phyloP scores from a whole-genome alignment of 2,797 vertebrate genomes.

The Semotilus atromaculatus region DNA sequence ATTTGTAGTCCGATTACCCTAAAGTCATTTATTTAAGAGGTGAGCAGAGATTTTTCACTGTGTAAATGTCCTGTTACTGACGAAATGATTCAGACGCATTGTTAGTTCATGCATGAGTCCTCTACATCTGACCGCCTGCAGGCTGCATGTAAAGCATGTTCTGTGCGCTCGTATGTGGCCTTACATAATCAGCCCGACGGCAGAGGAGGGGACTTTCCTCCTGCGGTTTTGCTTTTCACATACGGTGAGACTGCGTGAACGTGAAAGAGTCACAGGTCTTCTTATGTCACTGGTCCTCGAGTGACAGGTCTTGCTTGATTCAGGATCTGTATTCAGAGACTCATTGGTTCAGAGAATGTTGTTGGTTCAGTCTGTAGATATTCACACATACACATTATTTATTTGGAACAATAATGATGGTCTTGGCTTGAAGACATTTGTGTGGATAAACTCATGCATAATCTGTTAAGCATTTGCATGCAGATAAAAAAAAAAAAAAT shows the following conservation, averaged over 20 bases:
- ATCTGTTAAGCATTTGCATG: neutral
- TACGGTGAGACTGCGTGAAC: neutral
- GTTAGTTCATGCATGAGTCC: slow-evolving; percentile 11
- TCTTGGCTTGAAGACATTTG: neutral
- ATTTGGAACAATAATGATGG: neutral
- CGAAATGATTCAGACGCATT: slow-evolving; percentile 13
- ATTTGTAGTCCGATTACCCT: neutral
- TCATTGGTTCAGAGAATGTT: neutral
- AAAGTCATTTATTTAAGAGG: neutral
- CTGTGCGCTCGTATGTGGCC: slow-evolving; percentile 26
- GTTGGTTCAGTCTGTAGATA: neutral
- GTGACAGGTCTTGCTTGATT: neutral
- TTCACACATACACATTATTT: neutral
- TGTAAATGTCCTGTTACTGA: neutral
- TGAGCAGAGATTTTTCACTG: neutral
- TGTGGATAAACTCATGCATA: neutral
- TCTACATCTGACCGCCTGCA: slow-evolving; percentile 20
- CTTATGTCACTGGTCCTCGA: neutral
- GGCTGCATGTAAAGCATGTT: slow-evolving; percentile 41
- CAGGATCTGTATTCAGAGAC: neutral
- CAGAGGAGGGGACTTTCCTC: neutral
- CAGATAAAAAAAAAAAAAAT: too few species aligned
- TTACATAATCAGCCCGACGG: slow-evolving; percentile 40
- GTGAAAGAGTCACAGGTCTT: neutral
- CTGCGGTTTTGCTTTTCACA: neutral